These are phyloP conservation scores for Eupithecia subfuscata DNA, from an alignment of 2,888 invertebrate genomes.

Conservation along the genomic window DNA sequence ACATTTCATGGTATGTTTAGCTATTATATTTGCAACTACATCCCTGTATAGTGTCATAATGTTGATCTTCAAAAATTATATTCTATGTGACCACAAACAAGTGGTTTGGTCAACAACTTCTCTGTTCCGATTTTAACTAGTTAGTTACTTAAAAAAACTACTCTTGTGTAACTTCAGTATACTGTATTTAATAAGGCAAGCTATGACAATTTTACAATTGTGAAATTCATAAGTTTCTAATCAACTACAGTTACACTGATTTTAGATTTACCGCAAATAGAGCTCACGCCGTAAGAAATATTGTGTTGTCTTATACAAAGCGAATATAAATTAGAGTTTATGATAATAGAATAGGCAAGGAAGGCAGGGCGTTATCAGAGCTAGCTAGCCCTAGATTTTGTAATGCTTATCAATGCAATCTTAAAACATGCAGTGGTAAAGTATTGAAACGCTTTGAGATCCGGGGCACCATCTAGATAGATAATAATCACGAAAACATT, in stretches of 20 bases:
- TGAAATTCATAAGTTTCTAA: slow-evolving; percentile 18
- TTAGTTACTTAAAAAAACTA: background rate
- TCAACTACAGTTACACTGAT: slow-evolving; percentile 27
- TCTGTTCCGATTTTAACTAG: background rate
- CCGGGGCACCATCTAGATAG: background rate
- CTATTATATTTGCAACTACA: background rate
- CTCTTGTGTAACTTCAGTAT: background rate
- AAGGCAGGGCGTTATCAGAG: slow-evolving; percentile 45
- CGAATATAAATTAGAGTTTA: slow-evolving; percentile 46
- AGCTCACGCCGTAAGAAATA: slow-evolving; percentile 27
- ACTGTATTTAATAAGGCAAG: background rate
- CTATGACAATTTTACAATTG: slow-evolving; percentile 17
- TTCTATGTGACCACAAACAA: background rate
- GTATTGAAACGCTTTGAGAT: slow-evolving; percentile 1
- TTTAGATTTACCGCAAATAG: slow-evolving; percentile 26
- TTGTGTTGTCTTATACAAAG: slow-evolving; percentile 37
- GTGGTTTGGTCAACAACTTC: background rate
- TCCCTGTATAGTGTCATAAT: background rate
- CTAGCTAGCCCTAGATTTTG: slow-evolving; percentile 41
- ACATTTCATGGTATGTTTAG: too few species aligned
- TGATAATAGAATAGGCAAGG: slow-evolving; percentile 40
- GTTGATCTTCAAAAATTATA: background rate
- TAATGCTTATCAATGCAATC: slow-evolving; percentile 35
- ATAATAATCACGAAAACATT: background rate
- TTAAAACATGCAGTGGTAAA: slow-evolving; percentile 23